phyloP scores from a whole-genome alignment of 2,113 vertebrate species.

The Macroglossus sobrinus region DNA sequence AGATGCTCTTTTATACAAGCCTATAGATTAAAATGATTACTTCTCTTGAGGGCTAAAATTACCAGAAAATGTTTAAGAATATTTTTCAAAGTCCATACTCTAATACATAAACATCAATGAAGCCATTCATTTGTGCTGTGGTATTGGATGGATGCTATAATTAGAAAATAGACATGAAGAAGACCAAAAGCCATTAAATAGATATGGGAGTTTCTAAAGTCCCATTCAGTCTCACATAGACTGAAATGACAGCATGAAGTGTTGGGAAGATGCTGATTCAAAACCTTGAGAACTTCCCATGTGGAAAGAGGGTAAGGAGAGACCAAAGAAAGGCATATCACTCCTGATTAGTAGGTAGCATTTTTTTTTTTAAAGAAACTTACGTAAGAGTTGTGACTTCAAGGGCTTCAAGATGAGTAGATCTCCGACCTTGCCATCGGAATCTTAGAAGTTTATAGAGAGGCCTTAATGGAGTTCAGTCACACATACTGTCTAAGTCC shows the following conservation, averaged over 20 bases:
- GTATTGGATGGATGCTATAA: background rate
- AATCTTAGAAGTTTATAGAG: background rate
- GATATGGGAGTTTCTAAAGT: background rate
- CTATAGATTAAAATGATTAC: background rate
- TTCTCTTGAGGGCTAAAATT: background rate
- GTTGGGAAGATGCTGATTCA: background rate
- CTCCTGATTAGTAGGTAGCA: background rate
- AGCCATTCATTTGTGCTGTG: background rate
- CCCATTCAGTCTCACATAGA: background rate
- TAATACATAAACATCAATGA: background rate
- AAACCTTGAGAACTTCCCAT: background rate
- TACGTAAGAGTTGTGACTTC: background rate
- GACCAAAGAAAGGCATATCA: background rate
- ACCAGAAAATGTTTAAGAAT: background rate
- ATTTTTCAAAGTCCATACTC: background rate
- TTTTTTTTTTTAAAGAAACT: too few relatives aligned
- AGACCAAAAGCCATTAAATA: background rate
- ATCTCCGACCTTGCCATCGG: too few relatives aligned
- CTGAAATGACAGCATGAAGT: background rate
- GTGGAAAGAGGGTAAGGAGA: background rate
- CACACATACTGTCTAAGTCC: background rate
- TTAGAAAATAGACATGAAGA: background rate
- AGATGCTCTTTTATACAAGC: background rate
- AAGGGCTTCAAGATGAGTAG: background rate
- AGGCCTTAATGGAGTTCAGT: background rate